These are phyloP conservation scores for Lomographa bimaculata DNA, from an alignment of 2,888 invertebrate genomes.

Conservation along the genomic window DNA sequence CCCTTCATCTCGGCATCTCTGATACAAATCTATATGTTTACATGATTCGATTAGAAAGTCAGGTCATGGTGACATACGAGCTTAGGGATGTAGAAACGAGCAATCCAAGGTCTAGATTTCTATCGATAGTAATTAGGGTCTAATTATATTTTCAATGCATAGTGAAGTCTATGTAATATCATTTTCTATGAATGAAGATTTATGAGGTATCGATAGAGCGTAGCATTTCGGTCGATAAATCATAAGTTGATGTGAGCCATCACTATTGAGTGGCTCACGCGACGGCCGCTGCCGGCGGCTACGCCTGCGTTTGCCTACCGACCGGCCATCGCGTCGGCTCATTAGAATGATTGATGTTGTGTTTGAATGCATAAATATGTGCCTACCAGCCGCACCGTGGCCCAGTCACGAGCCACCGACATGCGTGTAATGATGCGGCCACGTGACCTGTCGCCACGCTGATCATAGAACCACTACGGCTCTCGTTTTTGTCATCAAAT, in stretches of 20 bases:
- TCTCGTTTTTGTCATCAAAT: conserved; percentile 10
- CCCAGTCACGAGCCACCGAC: conserved; percentile 59
- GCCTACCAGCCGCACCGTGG: conserved; percentile 55
- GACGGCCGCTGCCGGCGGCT: conserved; percentile 47
- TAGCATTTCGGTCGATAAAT: conserved; percentile 43
- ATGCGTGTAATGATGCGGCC: conserved; percentile 48
- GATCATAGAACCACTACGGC: conserved; percentile 14
- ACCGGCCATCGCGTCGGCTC: conserved; percentile 55
- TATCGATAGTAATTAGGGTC: conserved; percentile 31
- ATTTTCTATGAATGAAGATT: conserved; percentile 35
- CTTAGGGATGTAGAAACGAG: conserved; percentile 32
- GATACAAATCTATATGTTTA: conserved; percentile 37
- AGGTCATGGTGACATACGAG: conserved; percentile 35
- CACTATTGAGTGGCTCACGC: conserved; percentile 53
- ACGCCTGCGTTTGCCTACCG: conserved; percentile 52
- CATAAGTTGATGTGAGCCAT: conserved; percentile 39
- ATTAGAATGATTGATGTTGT: conserved; percentile 81
- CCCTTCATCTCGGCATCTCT: conserved; percentile 33
- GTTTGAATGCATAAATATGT: conserved; percentile 75
- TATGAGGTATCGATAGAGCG: conserved; percentile 37
- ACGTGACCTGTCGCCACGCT: conserved; percentile 30
- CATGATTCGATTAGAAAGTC: conserved; percentile 39
- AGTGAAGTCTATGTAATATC: conserved; percentile 15
- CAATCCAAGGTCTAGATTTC: conserved; percentile 29
- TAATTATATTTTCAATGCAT: conserved; percentile 33